A percentile compares a stretch with the other conserved stretches of the same genome.
Conservation (phyloP, 2,888 invertebrate species). For the Catocala fraxini region DNA sequence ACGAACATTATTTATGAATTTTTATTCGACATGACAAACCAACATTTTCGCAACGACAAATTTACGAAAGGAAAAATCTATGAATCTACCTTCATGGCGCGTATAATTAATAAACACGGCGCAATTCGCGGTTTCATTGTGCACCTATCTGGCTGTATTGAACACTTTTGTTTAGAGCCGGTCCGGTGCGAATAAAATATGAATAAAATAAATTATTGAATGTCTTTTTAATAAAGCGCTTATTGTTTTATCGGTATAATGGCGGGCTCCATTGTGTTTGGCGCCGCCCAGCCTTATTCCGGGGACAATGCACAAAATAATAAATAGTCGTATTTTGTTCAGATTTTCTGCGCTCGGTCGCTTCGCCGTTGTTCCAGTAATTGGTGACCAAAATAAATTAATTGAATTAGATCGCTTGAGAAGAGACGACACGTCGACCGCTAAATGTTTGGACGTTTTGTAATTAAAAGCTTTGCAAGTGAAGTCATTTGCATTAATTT, state of each 20-base stretch:
- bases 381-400: slow-evolving; percentile 83
- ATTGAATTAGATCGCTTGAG: slow-evolving; percentile 82
- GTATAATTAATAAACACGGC: slow-evolving; percentile 37
- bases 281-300: slow-evolving; percentile 76
- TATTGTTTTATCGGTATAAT: slow-evolving; percentile 85
- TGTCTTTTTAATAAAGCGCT: slow-evolving; percentile 86
- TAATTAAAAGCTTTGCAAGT: slow-evolving; percentile 65
- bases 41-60: slow-evolving; percentile 25
- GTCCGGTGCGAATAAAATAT: slow-evolving; percentile 80
- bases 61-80: slow-evolving; percentile 39
- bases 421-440: slow-evolving; percentile 74
- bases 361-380: slow-evolving; percentile 81
- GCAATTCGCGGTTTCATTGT: slow-evolving; percentile 44
- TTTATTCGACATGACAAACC: slow-evolving; percentile 26
- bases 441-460: slow-evolving; percentile 77
- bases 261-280: slow-evolving; percentile 71
- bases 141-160: slow-evolving; percentile 59
- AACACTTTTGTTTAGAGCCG: slow-evolving; percentile 74
- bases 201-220: slow-evolving; percentile 86
- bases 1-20: too few relatives aligned
- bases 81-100: slow-evolving; percentile 36
- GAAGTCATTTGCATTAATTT: slow-evolving; percentile 65
- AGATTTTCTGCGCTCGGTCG: slow-evolving; percentile 80
- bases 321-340: slow-evolving; percentile 86
- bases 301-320: slow-evolving; percentile 81